Base-by-base conservation (phyloP, 2,888 invertebrate genomes). In the Sarcophaga rosellei region DNA sequence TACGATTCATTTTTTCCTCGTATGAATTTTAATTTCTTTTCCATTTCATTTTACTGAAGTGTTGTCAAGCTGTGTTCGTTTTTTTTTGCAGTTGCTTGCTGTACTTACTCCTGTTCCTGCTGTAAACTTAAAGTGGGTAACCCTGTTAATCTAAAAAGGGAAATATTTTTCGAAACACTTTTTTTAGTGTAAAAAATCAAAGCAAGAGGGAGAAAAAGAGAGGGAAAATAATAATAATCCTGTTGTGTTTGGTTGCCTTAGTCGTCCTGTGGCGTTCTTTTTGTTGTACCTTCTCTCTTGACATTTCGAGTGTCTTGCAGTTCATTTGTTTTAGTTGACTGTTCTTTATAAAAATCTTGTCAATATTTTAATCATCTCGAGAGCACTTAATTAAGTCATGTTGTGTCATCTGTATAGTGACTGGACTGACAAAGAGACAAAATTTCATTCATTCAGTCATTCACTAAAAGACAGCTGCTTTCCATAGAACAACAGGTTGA, bases 11-110 rank as follows among this genome's bases (percentile, higher is more conserved):
- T 44, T 11, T 17, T 44, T 77, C 47, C 57, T 72, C 57, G 45
- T 83, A 68, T 83, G 86, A 80, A 84, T 86, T 84, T 84, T 86
- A 86, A 86, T 86, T 86, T 78, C 84, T 74, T 84, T 86, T 75
- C 74, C 74, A 8, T 65, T 59, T 76, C 65, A 70, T 63, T 77
- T 59, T 81, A 68, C 35, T 86, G 78, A 75, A 81, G 81, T 84
- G 86, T 84, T 81, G 70, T 86, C 86, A 86, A 84, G 84, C 86
- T 86, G 86, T 86, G 86, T 62, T 61, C 74, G 70, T 76, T 82
- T 85, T 69, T 66, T 35, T 35, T 35, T 35, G 8, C 10, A 1
- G 35, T 35, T 73, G 72, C 53, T 65, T 47, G 20, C 63, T 69
- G 70, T 74, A 81, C 78, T 74, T 65, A 35, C 12, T 23, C 47